Base-by-base conservation (phyloP, 2,888 invertebrate genomes). In the Lacanobia oleracea region DNA sequence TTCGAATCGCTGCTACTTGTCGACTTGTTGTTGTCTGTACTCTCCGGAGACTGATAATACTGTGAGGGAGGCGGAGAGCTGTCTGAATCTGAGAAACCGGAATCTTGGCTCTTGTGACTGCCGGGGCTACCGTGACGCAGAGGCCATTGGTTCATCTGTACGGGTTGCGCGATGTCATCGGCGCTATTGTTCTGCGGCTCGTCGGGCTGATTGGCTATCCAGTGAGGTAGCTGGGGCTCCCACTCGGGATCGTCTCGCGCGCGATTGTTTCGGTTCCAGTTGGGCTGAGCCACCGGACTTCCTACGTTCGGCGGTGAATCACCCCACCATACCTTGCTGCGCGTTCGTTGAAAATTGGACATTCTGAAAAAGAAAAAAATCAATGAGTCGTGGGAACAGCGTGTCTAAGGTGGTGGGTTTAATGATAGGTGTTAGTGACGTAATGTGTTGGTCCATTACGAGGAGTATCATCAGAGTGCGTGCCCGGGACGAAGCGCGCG, bases 21-120 rank as follows among this genome's bases (percentile, higher is more conserved):
- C 1, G 93, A 94, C 88, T 93, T 95, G 75, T 94, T 93, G 75
- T 89, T 93, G 43, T 94, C 92, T 61, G 88, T 90, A 64, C 81
- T 88, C 53, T 94, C 93, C 14, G 93, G 92, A 1, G 93, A 90
- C 5, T 90, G 91, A 81, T 94, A 95, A 83, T 95, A 94, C 80
- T 96, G 94, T 2, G 95, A 94, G 5, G 91, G 91, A 0, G 96
- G 96, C n/a, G 97, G 96, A 1, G 97, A 97, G 84, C 96, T 96
- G 86, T 98, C 98, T 0, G 98, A 97, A 88, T 98, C 98, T 0
- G 98, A 98, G 91, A 98, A 98, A 1, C 98, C 98, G 0, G 98
- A 98, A 91, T 98, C 98, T 92, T 98, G 97, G 88, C 98, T 98
- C 77, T 97, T 97, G 79, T 97, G 97, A 90, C 97, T 97, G 43